Conservation (phyloP, 2,113 vertebrate species). For the Oncorhynchus clarkii region DNA sequence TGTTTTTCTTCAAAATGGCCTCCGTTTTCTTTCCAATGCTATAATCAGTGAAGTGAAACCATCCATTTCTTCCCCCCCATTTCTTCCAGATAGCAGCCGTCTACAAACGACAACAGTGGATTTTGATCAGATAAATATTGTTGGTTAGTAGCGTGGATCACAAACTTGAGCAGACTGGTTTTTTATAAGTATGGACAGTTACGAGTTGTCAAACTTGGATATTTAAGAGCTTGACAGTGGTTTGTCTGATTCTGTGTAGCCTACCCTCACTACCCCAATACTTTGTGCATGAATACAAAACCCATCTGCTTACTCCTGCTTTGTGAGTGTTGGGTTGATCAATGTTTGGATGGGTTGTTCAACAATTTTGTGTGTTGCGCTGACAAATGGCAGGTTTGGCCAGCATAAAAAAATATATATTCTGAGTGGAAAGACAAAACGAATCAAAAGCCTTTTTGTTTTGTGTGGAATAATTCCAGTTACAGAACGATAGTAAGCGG, state of each 20-base stretch:
- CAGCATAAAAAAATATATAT: no score
- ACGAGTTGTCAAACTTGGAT: no score
- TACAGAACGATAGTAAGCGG: no score
- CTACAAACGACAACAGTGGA: not conserved
- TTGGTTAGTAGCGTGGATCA: not conserved
- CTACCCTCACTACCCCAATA: not conserved
- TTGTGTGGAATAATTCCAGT: no score
- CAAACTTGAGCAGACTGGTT: not conserved
- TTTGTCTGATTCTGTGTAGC: not conserved
- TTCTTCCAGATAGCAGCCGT: not conserved
- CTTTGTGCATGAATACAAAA: not conserved
- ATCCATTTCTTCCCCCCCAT: slow-evolving; percentile 6
- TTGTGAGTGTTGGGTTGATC: not conserved
- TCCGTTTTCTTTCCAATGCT: slow-evolving; percentile 1
- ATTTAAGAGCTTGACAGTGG: not conserved
- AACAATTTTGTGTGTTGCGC: no score
- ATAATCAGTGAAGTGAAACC: slow-evolving; percentile 13
- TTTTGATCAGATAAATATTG: not conserved
- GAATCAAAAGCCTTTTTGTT: no score
- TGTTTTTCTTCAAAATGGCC: slow-evolving; percentile 10
- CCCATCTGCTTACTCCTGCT: no score
- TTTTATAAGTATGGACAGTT: no score
- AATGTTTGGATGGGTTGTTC: no score
- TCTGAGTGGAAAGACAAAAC: no score
- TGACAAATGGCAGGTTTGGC: no score